These are phyloP conservation scores for Enteromius paludinosus DNA, from an alignment of 2,797 vertebrate species.

Conservation along the genomic window DNA sequence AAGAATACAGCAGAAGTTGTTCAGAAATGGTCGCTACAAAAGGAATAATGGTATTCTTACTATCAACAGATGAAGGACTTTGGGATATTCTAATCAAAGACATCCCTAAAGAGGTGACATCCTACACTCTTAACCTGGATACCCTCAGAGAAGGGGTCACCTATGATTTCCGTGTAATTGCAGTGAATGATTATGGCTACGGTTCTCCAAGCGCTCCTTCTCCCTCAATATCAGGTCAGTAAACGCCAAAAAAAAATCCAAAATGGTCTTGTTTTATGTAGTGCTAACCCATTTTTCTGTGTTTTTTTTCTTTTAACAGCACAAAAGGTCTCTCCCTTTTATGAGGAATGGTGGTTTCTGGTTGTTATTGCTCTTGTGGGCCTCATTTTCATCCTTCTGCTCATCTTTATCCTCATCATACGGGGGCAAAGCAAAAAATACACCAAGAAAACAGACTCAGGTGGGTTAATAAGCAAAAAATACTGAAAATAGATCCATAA, in stretches of 20 bases:
- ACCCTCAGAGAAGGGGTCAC: slow-evolving; percentile 93
- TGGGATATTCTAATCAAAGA: slow-evolving; percentile 99
- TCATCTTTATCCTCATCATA: slow-evolving; percentile 96
- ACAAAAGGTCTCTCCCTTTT: slow-evolving; percentile 95
- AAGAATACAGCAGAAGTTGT: background rate
- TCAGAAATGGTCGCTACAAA: background rate
- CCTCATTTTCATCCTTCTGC: slow-evolving; percentile 97
- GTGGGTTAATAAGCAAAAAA: slow-evolving; percentile 72
- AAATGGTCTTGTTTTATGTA: background rate
- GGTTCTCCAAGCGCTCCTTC: slow-evolving; percentile 94
- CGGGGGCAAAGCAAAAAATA: slow-evolving; percentile 98
- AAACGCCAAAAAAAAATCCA: background rate
- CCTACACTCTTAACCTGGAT: slow-evolving; percentile 95
- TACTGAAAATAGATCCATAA: slow-evolving; percentile 47
- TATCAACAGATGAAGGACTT: slow-evolving; percentile 88
- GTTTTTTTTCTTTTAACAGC: slow-evolving; percentile 72
- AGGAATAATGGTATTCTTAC: slow-evolving; percentile 2
- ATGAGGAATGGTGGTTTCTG: slow-evolving; percentile 99
- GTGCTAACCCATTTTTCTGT: background rate
- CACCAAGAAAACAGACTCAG: slow-evolving; percentile 92
- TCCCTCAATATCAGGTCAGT: slow-evolving; percentile 91
- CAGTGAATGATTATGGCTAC: slow-evolving; percentile 94
- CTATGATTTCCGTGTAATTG: slow-evolving; percentile 97
- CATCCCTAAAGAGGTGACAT: slow-evolving; percentile 96
- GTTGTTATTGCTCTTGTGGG: slow-evolving; percentile 96